These are phyloP conservation scores for Achroia grisella DNA, from an alignment of 1,140 invertebrate genomes.

Conservation along the genomic window DNA sequence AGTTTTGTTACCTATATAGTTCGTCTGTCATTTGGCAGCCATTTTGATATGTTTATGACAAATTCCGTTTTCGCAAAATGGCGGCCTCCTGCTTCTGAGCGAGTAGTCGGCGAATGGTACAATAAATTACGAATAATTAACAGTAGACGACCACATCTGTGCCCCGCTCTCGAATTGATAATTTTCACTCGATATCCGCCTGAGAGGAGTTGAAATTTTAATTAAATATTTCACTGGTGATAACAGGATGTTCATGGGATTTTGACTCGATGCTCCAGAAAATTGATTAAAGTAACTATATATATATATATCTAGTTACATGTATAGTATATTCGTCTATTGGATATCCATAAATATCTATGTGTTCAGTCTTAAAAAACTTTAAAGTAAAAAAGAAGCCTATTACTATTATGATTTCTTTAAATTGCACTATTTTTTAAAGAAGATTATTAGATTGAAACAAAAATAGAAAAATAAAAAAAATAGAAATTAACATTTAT, in stretches of 20 bases:
- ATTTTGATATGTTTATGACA: neutral
- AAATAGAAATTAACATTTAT: no score
- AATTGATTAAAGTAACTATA: neutral
- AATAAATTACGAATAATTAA: slow-evolving; percentile 31
- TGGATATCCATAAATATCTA: no score
- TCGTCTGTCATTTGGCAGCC: neutral
- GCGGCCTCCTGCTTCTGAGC: no score
- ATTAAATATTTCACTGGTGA: slow-evolving; percentile 20
- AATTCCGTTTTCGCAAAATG: no score
- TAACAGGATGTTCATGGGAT: slow-evolving; percentile 2
- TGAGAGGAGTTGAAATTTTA: slow-evolving; percentile 18
- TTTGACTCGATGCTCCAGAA: neutral
- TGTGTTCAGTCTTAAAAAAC: no score
- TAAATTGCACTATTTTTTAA: no score
- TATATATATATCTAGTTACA: no score
- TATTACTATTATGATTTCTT: no score
- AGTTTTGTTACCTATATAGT: neutral
- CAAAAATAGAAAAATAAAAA: neutral
- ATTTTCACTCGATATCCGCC: slow-evolving; percentile 14
- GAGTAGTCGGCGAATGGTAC: neutral
- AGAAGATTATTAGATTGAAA: neutral
- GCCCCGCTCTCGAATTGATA: slow-evolving; percentile 16
- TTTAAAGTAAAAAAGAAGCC: no score
- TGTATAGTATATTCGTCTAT: no score
- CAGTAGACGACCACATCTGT: slow-evolving; percentile 26